phyloP scores from a whole-genome alignment of 2,113 vertebrate genomes.

The Smithornis capensis region DNA sequence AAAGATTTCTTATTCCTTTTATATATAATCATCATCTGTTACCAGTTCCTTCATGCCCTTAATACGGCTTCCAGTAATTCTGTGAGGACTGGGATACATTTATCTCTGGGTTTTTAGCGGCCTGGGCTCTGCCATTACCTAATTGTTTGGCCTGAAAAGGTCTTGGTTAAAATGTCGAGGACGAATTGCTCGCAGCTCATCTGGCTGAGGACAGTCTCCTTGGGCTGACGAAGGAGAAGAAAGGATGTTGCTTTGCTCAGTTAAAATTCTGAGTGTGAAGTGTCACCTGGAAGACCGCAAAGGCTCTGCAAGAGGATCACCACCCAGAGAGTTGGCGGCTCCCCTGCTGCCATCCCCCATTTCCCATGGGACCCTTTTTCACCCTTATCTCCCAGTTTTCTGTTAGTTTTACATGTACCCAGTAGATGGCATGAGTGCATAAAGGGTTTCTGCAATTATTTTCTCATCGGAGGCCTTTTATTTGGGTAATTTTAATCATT shows the following conservation, averaged over 20 bases:
- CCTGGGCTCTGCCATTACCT: neutral
- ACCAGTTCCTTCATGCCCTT: neutral
- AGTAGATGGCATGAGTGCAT: conserved; percentile 46
- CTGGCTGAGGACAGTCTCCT: neutral
- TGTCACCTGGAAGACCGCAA: neutral
- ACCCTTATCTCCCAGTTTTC: neutral
- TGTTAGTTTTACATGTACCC: neutral
- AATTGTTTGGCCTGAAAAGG: conserved; percentile 11
- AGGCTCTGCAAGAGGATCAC: neutral
- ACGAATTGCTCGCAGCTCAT: accelerated
- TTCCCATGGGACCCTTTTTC: neutral
- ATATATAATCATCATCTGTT: conserved; percentile 32
- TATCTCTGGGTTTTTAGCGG: neutral
- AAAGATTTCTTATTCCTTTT: conserved; percentile 49
- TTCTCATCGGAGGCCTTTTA: conserved; percentile 57
- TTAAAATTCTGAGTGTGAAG: accelerated
- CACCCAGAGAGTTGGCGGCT: neutral
- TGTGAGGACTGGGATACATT: neutral
- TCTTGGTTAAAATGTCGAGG: neutral
- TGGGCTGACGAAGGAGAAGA: neutral
- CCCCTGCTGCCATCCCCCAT: neutral
- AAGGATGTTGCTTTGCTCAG: accelerated
- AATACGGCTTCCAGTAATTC: conserved; percentile 34
- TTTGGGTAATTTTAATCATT: neutral
- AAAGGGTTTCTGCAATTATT: conserved; percentile 10